Conservation (phyloP, 2,113 vertebrate genomes). For the Eptatretus burgeri region DNA sequence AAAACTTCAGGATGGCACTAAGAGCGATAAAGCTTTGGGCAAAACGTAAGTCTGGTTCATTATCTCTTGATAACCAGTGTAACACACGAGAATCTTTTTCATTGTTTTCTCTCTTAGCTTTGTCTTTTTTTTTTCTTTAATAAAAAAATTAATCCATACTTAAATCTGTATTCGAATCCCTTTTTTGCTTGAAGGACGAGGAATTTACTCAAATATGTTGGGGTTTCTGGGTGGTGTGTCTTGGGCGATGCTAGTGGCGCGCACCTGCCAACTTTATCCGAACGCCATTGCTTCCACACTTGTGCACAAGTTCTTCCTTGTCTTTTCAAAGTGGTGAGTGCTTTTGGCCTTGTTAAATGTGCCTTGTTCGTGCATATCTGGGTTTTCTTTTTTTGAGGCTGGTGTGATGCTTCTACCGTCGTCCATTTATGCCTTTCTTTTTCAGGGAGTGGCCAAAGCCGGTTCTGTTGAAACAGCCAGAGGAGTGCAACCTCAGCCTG, state of each 20-base stretch:
- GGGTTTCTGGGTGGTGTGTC: conserved; percentile 65
- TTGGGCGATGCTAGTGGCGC: conserved; percentile 64
- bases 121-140: not conserved
- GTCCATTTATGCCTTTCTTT: conserved; percentile 10
- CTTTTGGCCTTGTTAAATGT: not conserved
- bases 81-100: conserved; percentile 6
- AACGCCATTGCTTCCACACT: conserved; percentile 58
- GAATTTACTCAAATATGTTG: conserved; percentile 71
- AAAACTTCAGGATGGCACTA: conserved; percentile 58
- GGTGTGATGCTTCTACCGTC: no score
- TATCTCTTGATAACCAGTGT: conserved; percentile 13
- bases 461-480: conserved; percentile 46
- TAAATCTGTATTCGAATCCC: no score
- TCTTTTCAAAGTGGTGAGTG: conserved; percentile 70
- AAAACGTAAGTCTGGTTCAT: conserved; percentile 35
- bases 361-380: no score
- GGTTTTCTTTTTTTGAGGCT: no score
- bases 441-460: conserved; percentile 69
- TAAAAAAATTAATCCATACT: no score
- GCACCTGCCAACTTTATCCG: conserved; percentile 67
- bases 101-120: not conserved
- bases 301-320: conserved; percentile 70
- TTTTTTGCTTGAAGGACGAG: conserved; percentile 26
- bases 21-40: conserved; percentile 74
- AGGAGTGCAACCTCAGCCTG: conserved; percentile 54